Evolutionary conservation across 1,140 invertebrate species (phyloP).

Genomic region (Leptopilina boulardi): DNA sequence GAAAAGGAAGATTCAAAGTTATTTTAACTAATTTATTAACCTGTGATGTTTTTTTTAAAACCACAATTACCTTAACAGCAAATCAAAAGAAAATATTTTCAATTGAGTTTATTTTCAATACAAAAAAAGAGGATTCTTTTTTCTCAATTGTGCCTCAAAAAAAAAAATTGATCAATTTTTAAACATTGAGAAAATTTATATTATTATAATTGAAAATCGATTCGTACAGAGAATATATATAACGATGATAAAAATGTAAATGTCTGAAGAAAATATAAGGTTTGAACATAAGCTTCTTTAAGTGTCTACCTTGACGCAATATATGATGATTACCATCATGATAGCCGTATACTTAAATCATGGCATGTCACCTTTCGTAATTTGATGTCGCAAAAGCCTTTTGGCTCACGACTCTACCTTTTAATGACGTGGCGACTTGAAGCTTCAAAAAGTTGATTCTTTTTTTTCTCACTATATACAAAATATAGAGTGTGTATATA

Average conservation of each 20-base stretch:
- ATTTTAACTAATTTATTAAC: conserved; percentile 1
- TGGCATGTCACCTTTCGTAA: conserved; percentile 32
- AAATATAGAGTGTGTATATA: not conserved
- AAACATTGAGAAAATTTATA: too few species aligned
- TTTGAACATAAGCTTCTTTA: conserved; percentile 11
- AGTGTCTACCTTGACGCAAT: conserved; percentile 29
- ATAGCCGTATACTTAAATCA: conserved; percentile 32
- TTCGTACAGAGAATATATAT: too few species aligned
- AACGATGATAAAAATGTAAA: conserved; percentile 13
- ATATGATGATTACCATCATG: conserved; percentile 33
- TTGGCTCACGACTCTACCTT: not conserved
- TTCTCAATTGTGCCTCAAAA: too few species aligned
- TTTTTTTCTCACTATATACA: not conserved
- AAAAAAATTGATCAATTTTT: too few species aligned
- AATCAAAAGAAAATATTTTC: too few species aligned
- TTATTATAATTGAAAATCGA: too few species aligned
- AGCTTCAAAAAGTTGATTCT: not conserved
- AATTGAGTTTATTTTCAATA: too few species aligned
- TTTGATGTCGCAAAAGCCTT: conserved; percentile 23
- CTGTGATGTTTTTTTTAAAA: too few species aligned
- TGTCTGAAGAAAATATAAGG: not conserved
- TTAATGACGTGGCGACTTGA: conserved; percentile 22
- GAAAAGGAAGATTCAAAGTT: not conserved
- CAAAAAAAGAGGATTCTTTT: too few species aligned
- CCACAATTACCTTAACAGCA: too few species aligned